phyloP scores from a whole-genome alignment of 2,113 vertebrate species.

The Anarhynchus alexandrinus region DNA sequence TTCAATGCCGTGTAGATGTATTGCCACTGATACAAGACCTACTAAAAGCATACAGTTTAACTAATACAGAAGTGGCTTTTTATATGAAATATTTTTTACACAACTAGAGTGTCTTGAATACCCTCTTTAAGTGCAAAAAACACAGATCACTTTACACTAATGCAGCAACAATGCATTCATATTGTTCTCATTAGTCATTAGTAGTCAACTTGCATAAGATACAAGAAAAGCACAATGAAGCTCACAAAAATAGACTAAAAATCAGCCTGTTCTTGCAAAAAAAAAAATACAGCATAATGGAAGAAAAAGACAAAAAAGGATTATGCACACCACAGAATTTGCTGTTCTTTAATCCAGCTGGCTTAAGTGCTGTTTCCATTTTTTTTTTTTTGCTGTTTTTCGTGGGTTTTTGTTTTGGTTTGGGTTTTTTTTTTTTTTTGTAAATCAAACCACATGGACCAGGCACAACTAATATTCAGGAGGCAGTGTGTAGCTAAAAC shows the following conservation, averaged over 20 bases:
- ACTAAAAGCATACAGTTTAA: slow-evolving; percentile 86
- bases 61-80: slow-evolving; percentile 83
- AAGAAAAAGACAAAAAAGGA: slow-evolving; percentile 78
- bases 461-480: slow-evolving; percentile 77
- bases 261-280: slow-evolving; percentile 79
- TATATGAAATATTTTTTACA: slow-evolving; percentile 81
- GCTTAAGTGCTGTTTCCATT: slow-evolving; percentile 65
- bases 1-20: slow-evolving; percentile 78
- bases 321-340: slow-evolving; percentile 84
- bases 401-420: slow-evolving; percentile 42
- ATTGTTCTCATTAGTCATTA: slow-evolving; percentile 91
- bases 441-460: slow-evolving; percentile 76
- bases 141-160: slow-evolving; percentile 90
- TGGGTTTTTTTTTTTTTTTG: background rate
- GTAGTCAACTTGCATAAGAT: slow-evolving; percentile 87
- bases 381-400: slow-evolving; percentile 23
- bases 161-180: slow-evolving; percentile 90
- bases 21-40: slow-evolving; percentile 84
- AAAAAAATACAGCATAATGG: slow-evolving; percentile 69
- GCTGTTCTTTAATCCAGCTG: slow-evolving; percentile 74
- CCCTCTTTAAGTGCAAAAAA: slow-evolving; percentile 87
- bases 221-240: slow-evolving; percentile 82
- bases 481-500: slow-evolving; percentile 80
- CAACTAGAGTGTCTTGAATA: slow-evolving; percentile 76
- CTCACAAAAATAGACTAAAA: slow-evolving; percentile 86